Conservation (phyloP, 2,113 vertebrate species). For the Pandion haliaetus region DNA sequence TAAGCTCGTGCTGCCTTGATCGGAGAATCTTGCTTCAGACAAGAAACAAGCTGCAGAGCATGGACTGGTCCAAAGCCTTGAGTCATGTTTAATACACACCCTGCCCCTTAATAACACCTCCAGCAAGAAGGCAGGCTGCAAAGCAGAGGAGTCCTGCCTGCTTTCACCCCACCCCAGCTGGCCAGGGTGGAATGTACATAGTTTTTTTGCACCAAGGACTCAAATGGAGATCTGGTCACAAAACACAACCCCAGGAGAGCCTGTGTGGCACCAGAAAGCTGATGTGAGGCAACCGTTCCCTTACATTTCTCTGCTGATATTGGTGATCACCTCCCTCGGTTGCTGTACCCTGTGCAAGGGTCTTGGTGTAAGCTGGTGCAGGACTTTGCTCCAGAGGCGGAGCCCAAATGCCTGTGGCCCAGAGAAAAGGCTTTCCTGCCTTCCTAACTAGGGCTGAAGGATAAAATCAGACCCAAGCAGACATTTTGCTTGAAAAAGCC, state of each 20-base stretch:
- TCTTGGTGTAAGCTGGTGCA: background rate
- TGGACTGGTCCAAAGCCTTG: background rate
- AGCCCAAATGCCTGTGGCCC: background rate
- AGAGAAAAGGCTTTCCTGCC: background rate
- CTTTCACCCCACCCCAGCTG: background rate
- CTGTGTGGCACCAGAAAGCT: background rate
- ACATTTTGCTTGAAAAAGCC: background rate
- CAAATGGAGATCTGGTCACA: background rate
- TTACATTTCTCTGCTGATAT: background rate
- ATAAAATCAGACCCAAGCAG: background rate
- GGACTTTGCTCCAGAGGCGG: background rate
- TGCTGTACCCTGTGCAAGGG: background rate
- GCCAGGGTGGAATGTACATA: background rate
- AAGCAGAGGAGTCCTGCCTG: background rate
- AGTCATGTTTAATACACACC: background rate
- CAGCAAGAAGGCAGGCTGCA: background rate
- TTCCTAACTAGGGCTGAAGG: background rate
- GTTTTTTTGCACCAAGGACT: background rate
- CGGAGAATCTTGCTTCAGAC: background rate
- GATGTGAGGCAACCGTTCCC: background rate
- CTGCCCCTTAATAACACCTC: background rate
- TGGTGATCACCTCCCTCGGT: background rate
- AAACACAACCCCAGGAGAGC: background rate
- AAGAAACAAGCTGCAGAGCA: conserved; percentile 3
- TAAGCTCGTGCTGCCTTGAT: background rate